A percentile compares a stretch with the other conserved stretches of the same genome.
Conservation (phyloP, 2,888 invertebrate genomes). For the Vannuccia rotundouncinata region DNA sequence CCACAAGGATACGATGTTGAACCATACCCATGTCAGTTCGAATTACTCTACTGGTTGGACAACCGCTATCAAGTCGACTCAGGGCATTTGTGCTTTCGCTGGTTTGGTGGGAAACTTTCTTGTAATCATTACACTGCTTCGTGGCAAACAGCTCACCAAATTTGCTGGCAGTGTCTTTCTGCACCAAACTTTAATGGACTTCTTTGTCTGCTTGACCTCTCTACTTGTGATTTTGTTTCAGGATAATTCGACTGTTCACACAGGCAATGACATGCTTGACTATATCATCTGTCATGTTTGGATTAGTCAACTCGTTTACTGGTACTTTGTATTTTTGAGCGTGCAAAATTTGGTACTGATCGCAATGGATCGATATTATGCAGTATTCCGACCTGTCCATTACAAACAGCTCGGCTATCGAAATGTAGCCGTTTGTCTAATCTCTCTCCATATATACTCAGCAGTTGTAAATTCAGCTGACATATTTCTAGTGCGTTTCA, state of each 20-base stretch:
- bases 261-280: background rate
- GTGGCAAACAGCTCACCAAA: conserved; percentile 6
- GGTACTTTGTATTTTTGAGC: conserved; percentile 34
- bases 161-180: conserved; percentile 30
- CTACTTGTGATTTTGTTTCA: conserved; percentile 18
- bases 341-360: conserved; percentile 33
- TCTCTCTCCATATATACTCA: conserved; percentile 29
- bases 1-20: too few relatives aligned
- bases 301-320: conserved; percentile 33
- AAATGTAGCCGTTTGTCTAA: conserved; percentile 13
- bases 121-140: conserved; percentile 33
- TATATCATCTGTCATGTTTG: conserved; percentile 29
- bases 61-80: background rate
- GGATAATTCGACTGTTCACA: background rate
- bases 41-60: background rate
- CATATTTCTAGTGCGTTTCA: conserved; percentile 28
- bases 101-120: conserved; percentile 31
- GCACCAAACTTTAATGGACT: conserved; percentile 35
- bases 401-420: conserved; percentile 29
- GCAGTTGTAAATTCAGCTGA: conserved; percentile 14
- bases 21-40: too few relatives aligned
- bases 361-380: conserved; percentile 34
- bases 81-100: conserved; percentile 3
- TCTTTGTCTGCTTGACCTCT: conserved; percentile 29
- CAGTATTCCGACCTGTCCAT: conserved; percentile 25